Percentiles rank a stretch among this genome's conserved stretches.
Conservation (phyloP, 2,888 invertebrate genomes). For the Stenurella melanura region DNA sequence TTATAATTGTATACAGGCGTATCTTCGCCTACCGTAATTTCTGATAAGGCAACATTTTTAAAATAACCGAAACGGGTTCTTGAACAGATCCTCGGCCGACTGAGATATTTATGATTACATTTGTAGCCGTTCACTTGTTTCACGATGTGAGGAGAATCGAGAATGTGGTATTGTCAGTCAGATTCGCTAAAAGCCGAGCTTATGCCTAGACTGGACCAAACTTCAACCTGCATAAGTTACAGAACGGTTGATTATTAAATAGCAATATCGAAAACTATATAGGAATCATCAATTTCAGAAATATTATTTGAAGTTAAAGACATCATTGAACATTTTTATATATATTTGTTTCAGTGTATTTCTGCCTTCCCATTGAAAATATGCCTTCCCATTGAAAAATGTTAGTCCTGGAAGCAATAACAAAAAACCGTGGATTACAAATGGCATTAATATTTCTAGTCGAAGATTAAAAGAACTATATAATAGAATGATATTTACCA, state of each 20-base stretch:
- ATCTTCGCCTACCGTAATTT: conserved; percentile 70
- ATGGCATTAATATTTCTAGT: no score
- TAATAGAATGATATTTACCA: no score
- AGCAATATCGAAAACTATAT: background rate
- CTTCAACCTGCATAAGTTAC: conserved; percentile 29
- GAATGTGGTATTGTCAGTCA: conserved; percentile 69
- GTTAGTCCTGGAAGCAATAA: no score
- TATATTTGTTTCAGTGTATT: no score
- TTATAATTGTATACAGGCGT: conserved; percentile 69
- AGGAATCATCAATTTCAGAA: background rate
- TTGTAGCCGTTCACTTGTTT: conserved; percentile 71
- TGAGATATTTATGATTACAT: conserved; percentile 71
- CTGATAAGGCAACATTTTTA: conserved; percentile 70
- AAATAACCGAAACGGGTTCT: conserved; percentile 69
- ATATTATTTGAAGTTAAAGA: background rate
- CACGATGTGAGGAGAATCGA: conserved; percentile 70
- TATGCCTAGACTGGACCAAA: conserved; percentile 40
- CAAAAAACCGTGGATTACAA: no score
- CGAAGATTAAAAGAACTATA: no score
- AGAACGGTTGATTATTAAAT: background rate
- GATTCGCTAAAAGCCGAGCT: conserved; percentile 55
- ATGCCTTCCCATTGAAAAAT: no score
- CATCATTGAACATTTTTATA: no score
- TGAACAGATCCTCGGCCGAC: conserved; percentile 65
- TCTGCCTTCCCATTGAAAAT: no score